These are phyloP conservation scores for Sturnus vulgaris DNA, from an alignment of 2,113 vertebrate species.

Conservation along the genomic window DNA sequence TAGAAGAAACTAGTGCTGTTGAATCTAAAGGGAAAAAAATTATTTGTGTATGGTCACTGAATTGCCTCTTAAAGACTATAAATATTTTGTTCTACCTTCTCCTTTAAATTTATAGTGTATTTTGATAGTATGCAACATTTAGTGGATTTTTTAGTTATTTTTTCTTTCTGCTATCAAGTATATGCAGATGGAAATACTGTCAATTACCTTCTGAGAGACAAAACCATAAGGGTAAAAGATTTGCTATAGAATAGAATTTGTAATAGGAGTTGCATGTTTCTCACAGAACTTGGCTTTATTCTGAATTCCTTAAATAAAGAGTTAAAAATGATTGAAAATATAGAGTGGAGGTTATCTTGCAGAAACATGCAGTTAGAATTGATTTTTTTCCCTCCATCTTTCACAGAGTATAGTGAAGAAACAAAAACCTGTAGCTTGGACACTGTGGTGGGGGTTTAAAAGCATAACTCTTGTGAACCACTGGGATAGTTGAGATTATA, in stretches of 20 bases:
- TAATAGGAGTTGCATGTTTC: background rate
- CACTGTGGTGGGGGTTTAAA: background rate
- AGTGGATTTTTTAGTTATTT: background rate
- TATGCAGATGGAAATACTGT: background rate
- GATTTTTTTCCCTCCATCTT: background rate
- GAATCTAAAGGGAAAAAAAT: background rate
- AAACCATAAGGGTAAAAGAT: background rate
- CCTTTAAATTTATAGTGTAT: background rate
- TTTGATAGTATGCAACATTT: background rate
- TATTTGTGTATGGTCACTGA: background rate
- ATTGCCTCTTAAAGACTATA: background rate
- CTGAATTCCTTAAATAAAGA: background rate
- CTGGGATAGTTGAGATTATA: background rate
- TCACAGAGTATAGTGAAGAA: background rate
- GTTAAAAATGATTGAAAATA: background rate
- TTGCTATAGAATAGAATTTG: background rate
- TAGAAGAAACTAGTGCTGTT: background rate
- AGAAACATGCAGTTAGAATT: constrained; percentile 8
- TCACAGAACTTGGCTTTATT: background rate
- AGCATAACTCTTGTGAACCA: background rate
- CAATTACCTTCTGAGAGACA: background rate
- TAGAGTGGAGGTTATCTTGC: background rate
- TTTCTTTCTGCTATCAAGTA: background rate
- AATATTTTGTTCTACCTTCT: background rate
- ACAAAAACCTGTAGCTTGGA: background rate